Percentiles rank a stretch among this genome's conserved stretches.
These are phyloP conservation scores for Batillaria attramentaria DNA, from an alignment of 1,140 invertebrate species.

Conservation along the genomic window DNA sequence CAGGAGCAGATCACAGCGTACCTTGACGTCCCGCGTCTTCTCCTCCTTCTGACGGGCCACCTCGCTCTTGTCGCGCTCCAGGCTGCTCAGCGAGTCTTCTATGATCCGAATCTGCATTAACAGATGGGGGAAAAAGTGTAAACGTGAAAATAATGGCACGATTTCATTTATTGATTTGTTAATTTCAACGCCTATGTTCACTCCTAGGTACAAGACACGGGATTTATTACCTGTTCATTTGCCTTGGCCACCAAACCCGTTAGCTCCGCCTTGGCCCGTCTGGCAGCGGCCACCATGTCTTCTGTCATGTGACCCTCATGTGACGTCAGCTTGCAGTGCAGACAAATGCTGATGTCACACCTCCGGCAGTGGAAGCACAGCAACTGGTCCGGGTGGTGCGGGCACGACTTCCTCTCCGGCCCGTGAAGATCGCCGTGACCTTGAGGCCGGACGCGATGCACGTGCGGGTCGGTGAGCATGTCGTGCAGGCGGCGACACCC, in stretches of 20 bases:
- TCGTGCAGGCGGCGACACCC: background rate
- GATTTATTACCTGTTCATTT: background rate
- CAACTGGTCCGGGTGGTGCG: background rate
- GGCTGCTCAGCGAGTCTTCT: background rate
- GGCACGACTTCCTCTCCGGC: background rate
- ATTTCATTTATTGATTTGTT: too few species aligned
- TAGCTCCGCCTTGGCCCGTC: background rate
- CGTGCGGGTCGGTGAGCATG: background rate
- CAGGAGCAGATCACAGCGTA: background rate
- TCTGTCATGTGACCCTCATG: background rate
- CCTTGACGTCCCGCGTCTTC: background rate
- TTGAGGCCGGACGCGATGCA: background rate
- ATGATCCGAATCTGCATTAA: background rate
- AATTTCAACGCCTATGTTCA: too few species aligned
- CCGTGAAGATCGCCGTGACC: background rate
- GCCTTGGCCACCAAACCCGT: background rate
- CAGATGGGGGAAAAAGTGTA: too few species aligned
- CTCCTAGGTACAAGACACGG: too few species aligned
- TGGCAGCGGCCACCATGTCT: background rate
- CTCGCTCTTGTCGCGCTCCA: background rate
- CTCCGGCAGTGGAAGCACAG: background rate
- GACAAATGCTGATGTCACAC: conserved; percentile 1
- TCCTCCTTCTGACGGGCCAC: background rate
- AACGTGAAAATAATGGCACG: too few species aligned
- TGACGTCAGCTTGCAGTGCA: conserved; percentile 16